phyloP scores from a whole-genome alignment of 2,888 invertebrate genomes.

The Sphaerophoria taeniata region DNA sequence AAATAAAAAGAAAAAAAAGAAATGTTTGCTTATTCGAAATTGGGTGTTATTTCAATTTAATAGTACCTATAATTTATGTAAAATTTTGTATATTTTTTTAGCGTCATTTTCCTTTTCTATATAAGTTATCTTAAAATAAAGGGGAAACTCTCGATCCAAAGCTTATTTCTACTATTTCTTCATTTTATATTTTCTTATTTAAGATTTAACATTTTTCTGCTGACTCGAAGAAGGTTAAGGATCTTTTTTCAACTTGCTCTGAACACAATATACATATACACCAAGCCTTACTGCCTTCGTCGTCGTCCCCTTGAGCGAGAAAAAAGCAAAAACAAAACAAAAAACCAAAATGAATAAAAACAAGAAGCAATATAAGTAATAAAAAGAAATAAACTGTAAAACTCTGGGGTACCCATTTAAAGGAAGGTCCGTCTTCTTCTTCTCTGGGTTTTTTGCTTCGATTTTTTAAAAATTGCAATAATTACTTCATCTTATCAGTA shows the following conservation, averaged over 20 bases:
- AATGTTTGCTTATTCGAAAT: constrained; percentile 1
- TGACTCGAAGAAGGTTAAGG: constrained; percentile 23
- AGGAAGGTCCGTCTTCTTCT: background rate
- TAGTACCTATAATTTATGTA: constrained; percentile 42
- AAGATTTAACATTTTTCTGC: constrained; percentile 18
- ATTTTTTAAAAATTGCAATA: constrained; percentile 14
- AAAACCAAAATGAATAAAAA: constrained; percentile 1
- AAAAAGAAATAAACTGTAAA: no score
- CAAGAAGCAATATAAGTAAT: constrained; percentile 6
- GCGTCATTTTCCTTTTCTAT: constrained; percentile 16
- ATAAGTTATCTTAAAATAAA: background rate
- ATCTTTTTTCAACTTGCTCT: background rate
- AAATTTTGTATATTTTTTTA: constrained; percentile 30
- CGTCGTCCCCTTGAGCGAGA: background rate
- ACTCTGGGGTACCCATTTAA: background rate
- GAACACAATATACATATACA: no score
- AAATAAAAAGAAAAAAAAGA: constrained; percentile 3
- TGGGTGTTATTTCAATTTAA: constrained; percentile 40
- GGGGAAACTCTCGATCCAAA: no score
- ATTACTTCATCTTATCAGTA: constrained; percentile 34
- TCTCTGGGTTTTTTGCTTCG: background rate
- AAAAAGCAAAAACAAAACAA: background rate
- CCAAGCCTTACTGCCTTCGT: background rate
- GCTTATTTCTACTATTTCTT: constrained; percentile 34
- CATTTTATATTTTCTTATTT: no score